Percentiles rank a stretch among this genome's conserved stretches.
Evolutionary conservation across 1,140 invertebrate genomes (phyloP).

Genomic region (Bombus waltoni): DNA sequence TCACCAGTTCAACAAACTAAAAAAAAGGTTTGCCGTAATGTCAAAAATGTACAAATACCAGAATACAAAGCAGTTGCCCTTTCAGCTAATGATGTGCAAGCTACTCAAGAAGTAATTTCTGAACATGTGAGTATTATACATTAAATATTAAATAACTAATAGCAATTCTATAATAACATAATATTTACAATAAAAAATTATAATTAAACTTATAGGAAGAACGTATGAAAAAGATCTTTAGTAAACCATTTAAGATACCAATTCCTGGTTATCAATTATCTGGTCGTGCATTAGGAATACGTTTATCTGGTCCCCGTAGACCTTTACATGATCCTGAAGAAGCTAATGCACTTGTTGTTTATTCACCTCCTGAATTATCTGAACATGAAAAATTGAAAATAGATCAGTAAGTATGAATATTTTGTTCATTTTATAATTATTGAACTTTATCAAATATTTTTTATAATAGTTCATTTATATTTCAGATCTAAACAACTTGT

Average conservation of each 20-base stretch:
- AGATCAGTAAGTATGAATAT: slow-evolving; percentile 83
- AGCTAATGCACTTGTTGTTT: slow-evolving; percentile 96
- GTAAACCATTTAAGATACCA: slow-evolving; percentile 97
- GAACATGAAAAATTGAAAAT: slow-evolving; percentile 93
- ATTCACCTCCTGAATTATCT: slow-evolving; percentile 90
- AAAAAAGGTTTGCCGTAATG: slow-evolving; percentile 70
- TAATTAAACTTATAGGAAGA: slow-evolving; percentile 85
- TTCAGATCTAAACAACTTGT: slow-evolving; percentile 76
- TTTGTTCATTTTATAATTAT: neutral
- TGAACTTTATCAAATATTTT: neutral
- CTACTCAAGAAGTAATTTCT: slow-evolving; percentile 74
- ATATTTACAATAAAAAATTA: neutral
- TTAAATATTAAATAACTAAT: neutral
- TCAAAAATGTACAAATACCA: slow-evolving; percentile 71
- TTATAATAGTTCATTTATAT: slow-evolving; percentile 35
- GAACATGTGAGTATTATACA: slow-evolving; percentile 78
- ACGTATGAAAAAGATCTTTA: slow-evolving; percentile 91
- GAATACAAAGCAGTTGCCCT: slow-evolving; percentile 74
- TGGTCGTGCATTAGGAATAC: slow-evolving; percentile 89
- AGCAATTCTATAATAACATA: neutral
- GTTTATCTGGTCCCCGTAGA: slow-evolving; percentile 86
- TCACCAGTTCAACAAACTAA: slow-evolving; percentile 45
- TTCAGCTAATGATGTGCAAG: slow-evolving; percentile 72
- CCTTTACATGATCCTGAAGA: slow-evolving; percentile 97
- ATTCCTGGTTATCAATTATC: slow-evolving; percentile 94